Conservation (phyloP, 2,113 vertebrate species). For the Actenoides hombroni region DNA sequence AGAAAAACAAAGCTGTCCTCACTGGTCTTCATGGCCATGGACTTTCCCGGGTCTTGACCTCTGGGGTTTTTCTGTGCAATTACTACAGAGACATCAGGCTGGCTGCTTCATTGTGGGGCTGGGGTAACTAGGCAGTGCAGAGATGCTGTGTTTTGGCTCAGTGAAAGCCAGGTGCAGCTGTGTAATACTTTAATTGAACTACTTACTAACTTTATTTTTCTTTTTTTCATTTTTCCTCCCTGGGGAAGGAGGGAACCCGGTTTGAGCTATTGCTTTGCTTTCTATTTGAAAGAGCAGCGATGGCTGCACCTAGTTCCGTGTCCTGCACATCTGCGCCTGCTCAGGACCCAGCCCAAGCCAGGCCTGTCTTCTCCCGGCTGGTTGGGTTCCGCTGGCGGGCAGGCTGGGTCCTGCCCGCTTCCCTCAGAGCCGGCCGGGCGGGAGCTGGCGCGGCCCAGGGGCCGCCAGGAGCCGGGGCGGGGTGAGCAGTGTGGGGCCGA, state of each 20-base stretch:
- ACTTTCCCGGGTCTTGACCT: neutral
- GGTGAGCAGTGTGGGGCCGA: fast-evolving
- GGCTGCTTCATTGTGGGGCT: neutral
- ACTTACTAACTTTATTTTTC: neutral
- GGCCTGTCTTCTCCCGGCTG: fast-evolving
- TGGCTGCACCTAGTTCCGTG: neutral
- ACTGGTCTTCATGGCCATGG: fast-evolving
- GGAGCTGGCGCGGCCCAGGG: neutral
- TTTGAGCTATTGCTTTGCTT: neutral
- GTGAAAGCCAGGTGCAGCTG: neutral
- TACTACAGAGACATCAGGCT: neutral
- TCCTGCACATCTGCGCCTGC: fast-evolving
- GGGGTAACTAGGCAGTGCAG: neutral
- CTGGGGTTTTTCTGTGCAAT: neutral
- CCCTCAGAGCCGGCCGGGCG: neutral
- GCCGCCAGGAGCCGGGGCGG: neutral
- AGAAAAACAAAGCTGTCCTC: neutral
- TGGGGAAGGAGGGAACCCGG: neutral
- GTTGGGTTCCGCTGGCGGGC: fast-evolving
- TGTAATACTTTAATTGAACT: neutral
- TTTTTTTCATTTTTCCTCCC: neutral
- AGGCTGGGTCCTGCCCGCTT: no score
- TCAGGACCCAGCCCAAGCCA: no score
- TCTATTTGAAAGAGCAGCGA: neutral
- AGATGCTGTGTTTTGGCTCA: neutral